These are phyloP conservation scores for Frankliniella intonsa DNA, from an alignment of 2,888 invertebrate species.

Conservation along the genomic window DNA sequence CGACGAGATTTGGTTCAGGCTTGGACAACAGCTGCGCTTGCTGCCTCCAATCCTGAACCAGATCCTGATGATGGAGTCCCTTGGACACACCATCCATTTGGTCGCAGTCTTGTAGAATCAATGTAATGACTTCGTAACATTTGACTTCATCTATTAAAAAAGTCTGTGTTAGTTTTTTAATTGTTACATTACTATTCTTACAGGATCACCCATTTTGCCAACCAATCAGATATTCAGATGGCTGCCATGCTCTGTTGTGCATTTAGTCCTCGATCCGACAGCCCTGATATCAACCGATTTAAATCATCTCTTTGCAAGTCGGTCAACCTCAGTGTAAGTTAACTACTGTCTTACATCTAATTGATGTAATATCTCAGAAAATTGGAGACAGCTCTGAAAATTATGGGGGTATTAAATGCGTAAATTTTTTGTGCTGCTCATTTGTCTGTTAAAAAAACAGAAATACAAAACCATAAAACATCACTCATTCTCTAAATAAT, in stretches of 20 bases:
- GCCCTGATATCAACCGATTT: slow-evolving; percentile 38
- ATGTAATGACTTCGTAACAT: slow-evolving; percentile 57
- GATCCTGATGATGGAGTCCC: slow-evolving; percentile 64
- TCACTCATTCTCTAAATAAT: not conserved
- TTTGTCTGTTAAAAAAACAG: not conserved
- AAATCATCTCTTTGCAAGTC: slow-evolving; percentile 50
- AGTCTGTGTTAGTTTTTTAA: not conserved
- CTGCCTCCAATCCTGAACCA: slow-evolving; percentile 48
- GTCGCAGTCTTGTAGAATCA: slow-evolving; percentile 75
- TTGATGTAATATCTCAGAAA: too few relatives aligned
- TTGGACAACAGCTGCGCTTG: slow-evolving; percentile 77
- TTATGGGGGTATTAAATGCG: too few relatives aligned
- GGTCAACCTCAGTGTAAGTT: slow-evolving; percentile 52
- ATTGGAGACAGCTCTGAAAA: too few relatives aligned
- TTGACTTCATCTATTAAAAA: not conserved
- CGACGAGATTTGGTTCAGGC: slow-evolving; percentile 80
- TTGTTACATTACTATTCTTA: slow-evolving; percentile 39
- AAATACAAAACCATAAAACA: not conserved
- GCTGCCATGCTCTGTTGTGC: slow-evolving; percentile 90
- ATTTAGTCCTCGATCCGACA: slow-evolving; percentile 56
- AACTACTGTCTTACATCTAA: too few relatives aligned
- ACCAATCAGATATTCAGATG: slow-evolving; percentile 81
- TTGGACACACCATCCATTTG: slow-evolving; percentile 81
- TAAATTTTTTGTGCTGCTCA: too few relatives aligned
- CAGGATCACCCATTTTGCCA: slow-evolving; percentile 76